Percentiles rank a stretch among this genome's conserved stretches.
Evolutionary conservation across 2,113 vertebrate species (phyloP).

Genomic region (Elephas maximus): DNA sequence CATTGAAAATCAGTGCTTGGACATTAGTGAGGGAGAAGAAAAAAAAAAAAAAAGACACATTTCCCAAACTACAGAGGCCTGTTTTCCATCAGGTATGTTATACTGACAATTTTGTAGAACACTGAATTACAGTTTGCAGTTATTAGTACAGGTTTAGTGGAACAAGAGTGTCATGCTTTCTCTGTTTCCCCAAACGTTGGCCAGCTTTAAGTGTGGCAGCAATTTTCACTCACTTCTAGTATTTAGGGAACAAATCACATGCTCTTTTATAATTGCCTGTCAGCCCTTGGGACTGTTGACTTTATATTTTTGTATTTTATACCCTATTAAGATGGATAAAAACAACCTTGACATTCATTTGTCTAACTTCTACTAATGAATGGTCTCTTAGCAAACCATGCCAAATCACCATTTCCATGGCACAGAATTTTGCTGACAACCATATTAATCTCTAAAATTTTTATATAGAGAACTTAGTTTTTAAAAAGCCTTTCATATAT

Average conservation of each 20-base stretch:
- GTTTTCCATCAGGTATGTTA: neutral
- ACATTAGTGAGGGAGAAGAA: neutral
- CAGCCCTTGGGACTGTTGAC: neutral
- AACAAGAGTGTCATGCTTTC: neutral
- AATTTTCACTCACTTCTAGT: neutral
- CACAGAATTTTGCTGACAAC: constrained; percentile 5
- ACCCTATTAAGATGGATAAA: neutral
- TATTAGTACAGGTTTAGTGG: neutral
- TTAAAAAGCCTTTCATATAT: neutral
- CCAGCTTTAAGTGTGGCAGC: neutral
- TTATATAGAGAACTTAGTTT: neutral
- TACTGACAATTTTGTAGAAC: neutral
- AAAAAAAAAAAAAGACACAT: neutral
- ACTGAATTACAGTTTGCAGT: neutral
- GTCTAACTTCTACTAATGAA: neutral
- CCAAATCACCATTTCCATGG: neutral
- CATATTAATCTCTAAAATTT: constrained; percentile 18
- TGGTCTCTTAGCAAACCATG: neutral
- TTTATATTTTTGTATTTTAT: neutral
- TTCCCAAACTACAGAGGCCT: neutral
- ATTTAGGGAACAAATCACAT: neutral
- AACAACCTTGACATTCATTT: neutral
- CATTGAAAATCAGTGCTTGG: neutral
- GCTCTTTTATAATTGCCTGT: neutral
- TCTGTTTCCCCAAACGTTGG: neutral